Conservation (phyloP, 1,140 invertebrate species). For the Eulimnadia texana region DNA sequence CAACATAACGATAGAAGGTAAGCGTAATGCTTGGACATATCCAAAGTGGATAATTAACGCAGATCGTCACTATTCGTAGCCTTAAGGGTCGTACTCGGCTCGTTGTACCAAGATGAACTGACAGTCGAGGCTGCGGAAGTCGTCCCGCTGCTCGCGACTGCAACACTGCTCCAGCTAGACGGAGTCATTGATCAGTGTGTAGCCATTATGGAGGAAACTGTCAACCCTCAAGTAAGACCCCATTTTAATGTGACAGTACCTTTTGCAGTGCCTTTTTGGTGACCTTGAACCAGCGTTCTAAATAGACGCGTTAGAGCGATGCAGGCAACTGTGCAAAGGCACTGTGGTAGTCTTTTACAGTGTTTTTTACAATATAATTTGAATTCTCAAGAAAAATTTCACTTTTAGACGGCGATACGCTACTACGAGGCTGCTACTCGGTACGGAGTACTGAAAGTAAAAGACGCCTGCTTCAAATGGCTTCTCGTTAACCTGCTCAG, state of each 20-base stretch:
- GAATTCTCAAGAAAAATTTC: not conserved
- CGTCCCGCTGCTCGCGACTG: conserved; percentile 53
- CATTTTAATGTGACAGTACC: not conserved
- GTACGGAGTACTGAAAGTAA: conserved; percentile 48
- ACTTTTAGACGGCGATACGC: conserved; percentile 44
- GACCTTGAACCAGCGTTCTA: no score
- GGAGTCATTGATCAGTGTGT: conserved; percentile 57
- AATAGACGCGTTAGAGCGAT: no score
- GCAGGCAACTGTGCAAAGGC: not conserved
- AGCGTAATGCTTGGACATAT: conserved; percentile 17
- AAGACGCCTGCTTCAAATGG: conserved; percentile 48
- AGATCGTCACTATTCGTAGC: no score
- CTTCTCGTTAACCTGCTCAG: conserved; percentile 50
- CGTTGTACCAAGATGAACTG: conserved; percentile 63
- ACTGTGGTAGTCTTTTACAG: not conserved
- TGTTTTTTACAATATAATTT: conserved; percentile 5
- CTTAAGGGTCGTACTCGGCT: conserved; percentile 54
- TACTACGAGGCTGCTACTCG: conserved; percentile 51
- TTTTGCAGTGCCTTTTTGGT: no score
- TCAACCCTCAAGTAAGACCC: conserved; percentile 40
- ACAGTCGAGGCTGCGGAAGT: conserved; percentile 51
- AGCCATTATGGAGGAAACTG: conserved; percentile 59
- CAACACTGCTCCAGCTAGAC: conserved; percentile 61
- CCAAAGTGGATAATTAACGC: not conserved
- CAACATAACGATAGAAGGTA: conserved; percentile 53